Evolutionary conservation across 2,797 vertebrate genomes (phyloP).

Genomic region (Phoeniculus purpureus): DNA sequence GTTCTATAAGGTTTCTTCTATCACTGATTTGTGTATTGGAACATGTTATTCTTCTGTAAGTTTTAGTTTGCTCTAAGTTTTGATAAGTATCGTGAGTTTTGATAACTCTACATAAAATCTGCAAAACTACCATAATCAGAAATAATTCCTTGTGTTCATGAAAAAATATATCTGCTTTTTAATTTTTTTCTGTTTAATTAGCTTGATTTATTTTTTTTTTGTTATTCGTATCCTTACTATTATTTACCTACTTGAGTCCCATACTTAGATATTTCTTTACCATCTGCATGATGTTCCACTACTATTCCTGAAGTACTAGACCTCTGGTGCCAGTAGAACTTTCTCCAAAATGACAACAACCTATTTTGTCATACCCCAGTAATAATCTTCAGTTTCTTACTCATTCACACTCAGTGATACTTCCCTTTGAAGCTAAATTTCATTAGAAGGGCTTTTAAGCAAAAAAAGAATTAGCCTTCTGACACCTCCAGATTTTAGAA

Average conservation of each 20-base stretch:
- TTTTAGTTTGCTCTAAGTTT: not conserved
- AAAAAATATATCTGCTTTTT: not conserved
- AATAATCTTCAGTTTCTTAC: not conserved
- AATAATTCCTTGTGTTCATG: not conserved
- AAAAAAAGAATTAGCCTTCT: not conserved
- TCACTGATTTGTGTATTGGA: not conserved
- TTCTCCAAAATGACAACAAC: not conserved
- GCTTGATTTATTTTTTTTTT: not conserved
- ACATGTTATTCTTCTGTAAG: not conserved
- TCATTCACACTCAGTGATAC: not conserved
- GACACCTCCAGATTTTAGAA: not conserved
- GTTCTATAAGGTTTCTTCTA: not conserved
- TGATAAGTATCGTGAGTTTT: not conserved
- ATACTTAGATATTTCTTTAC: not conserved
- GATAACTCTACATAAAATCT: not conserved
- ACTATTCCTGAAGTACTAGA: not conserved
- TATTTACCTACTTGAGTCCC: not conserved
- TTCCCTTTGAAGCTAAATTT: not conserved
- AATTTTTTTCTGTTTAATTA: not conserved
- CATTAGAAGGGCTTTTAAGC: not conserved
- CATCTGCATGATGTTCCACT: not conserved
- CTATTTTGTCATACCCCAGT: not conserved
- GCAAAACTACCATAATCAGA: not conserved
- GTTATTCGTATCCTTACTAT: not conserved
- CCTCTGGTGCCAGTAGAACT: not conserved